Evolutionary conservation across 2,888 invertebrate species (phyloP).

Genomic region (Cheiracanthium punctorium): DNA sequence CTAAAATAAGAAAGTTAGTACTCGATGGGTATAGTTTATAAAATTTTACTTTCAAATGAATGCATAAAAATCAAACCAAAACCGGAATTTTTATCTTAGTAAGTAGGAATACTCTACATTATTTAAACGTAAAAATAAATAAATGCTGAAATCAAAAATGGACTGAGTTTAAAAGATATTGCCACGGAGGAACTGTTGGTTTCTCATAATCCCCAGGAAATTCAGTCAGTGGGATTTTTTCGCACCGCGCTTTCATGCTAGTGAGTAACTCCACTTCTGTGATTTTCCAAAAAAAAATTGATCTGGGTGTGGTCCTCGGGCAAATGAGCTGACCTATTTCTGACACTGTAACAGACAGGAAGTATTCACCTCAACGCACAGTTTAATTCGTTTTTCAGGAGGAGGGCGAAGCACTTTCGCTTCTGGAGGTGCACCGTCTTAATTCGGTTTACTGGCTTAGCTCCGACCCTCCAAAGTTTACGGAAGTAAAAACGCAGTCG

Average conservation of each 20-base stretch:
- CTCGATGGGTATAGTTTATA: too few species aligned
- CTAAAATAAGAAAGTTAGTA: too few species aligned
- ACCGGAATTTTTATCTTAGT: too few species aligned
- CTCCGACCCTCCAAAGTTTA: neutral
- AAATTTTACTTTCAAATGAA: too few species aligned
- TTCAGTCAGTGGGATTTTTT: neutral
- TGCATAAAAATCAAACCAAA: too few species aligned
- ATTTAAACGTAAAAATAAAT: too few species aligned
- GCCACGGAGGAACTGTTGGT: too few species aligned
- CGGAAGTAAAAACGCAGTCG: neutral
- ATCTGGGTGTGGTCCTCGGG: slow-evolving; percentile 59
- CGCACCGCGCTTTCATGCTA: neutral
- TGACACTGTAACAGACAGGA: slow-evolving; percentile 54
- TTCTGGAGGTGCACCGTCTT: neutral
- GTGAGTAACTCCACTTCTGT: neutral
- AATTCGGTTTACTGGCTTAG: neutral
- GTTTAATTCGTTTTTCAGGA: neutral
- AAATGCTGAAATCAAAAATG: too few species aligned
- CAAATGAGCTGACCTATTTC: slow-evolving; percentile 63
- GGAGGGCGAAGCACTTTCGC: neutral
- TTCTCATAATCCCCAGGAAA: neutral
- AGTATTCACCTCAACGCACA: slow-evolving; percentile 15
- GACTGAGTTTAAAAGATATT: too few species aligned
- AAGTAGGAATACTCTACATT: too few species aligned
- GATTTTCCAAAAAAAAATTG: slow-evolving; percentile 27